Conservation (phyloP, 1,140 invertebrate species). For the Holotrichia oblita region DNA sequence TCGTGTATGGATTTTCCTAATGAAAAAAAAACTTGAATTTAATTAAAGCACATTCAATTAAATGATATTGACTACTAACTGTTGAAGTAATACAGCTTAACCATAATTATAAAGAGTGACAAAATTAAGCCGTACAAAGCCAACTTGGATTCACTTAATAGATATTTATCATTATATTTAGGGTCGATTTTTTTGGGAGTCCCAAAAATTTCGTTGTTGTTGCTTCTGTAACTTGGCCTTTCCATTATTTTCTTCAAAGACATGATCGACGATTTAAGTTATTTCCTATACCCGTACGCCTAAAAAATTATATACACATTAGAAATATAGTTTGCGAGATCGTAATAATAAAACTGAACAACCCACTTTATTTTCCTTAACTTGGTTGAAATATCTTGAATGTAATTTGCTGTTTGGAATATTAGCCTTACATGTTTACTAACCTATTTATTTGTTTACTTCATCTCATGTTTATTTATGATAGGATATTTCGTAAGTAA, state of each 20-base stretch:
- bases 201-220: not conserved
- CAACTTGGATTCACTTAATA: conserved; percentile 51
- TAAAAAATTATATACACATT: too few relatives aligned
- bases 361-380: too few relatives aligned
- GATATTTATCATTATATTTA: conserved; percentile 43
- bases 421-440: too few relatives aligned
- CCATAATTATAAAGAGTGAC: conserved; percentile 49
- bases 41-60: conserved; percentile 32
- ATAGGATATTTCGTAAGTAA: too few relatives aligned
- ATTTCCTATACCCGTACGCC: too few relatives aligned
- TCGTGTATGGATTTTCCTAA: conserved; percentile 50
- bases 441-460: too few relatives aligned
- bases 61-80: conserved; percentile 52
- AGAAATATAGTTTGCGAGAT: too few relatives aligned
- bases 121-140: conserved; percentile 52
- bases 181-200: conserved; percentile 22
- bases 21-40: conserved; percentile 46
- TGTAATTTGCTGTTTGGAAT: too few relatives aligned
- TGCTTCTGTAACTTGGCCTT: not conserved
- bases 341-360: too few relatives aligned
- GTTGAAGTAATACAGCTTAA: conserved; percentile 50
- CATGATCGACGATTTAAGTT: not conserved
- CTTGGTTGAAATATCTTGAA: too few relatives aligned
- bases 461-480: too few relatives aligned
- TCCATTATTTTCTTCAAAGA: conserved; percentile 1